These are phyloP conservation scores for Cichlasoma orientale DNA, from an alignment of 2,797 vertebrate genomes.

Conservation along the genomic window DNA sequence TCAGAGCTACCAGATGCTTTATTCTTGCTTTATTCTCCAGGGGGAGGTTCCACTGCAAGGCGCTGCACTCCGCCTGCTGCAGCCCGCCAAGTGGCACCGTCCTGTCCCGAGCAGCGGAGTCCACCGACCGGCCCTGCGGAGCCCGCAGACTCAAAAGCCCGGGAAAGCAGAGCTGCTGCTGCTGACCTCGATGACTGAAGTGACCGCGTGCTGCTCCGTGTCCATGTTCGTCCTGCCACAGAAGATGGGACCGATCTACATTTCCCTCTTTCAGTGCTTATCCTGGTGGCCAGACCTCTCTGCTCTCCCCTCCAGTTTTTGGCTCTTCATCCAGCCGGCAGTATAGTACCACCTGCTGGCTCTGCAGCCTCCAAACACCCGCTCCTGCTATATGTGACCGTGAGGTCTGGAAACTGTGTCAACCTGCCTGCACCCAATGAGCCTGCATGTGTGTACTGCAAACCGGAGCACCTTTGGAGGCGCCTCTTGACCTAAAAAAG, in stretches of 20 bases:
- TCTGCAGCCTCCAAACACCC: slow-evolving; percentile 26
- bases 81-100: slow-evolving; percentile 24
- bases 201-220: slow-evolving; percentile 5
- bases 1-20: slow-evolving; percentile 54
- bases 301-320: neutral
- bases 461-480: neutral
- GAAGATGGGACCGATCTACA: neutral
- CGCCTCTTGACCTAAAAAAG: slow-evolving; percentile 27
- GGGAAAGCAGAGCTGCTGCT: neutral
- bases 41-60: slow-evolving; percentile 37
- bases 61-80: slow-evolving; percentile 24
- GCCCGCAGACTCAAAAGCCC: slow-evolving; percentile 28
- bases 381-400: slow-evolving; percentile 42
- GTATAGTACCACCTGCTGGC: slow-evolving; percentile 62
- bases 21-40: slow-evolving; percentile 53
- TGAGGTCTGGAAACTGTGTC: slow-evolving; percentile 44
- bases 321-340: slow-evolving; percentile 24
- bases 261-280: neutral
- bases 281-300: neutral
- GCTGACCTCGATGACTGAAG: slow-evolving; percentile 26
- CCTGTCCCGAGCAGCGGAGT: neutral
- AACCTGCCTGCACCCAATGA: slow-evolving; percentile 36
- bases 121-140: slow-evolving; percentile 23
- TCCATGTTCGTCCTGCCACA: slow-evolving; percentile 19
- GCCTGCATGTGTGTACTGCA: slow-evolving; percentile 22